Base-by-base conservation (phyloP, 1,140 invertebrate genomes). In the Drosophila suzukii region DNA sequence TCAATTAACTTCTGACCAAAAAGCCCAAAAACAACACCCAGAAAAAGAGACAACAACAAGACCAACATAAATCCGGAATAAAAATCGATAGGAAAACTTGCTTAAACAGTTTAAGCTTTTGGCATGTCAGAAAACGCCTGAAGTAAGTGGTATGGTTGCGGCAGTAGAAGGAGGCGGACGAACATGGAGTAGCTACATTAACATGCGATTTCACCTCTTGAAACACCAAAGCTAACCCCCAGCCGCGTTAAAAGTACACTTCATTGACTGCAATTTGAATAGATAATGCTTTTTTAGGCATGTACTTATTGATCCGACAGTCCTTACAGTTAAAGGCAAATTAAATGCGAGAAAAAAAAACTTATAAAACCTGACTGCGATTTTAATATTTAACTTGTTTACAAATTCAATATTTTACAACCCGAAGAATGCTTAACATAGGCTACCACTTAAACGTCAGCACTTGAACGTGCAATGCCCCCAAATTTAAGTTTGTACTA, bases 21-120 rank as follows among this genome's bases (percentile, higher is more conserved):
- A 67, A 60, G 39, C 65, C 51, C 20, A 20, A 75, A 46, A 43
- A 55, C 53, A 36, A 47, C 56, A 44, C 49, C 32, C 46, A 27
- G 11, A 44, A 43, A 13, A 60, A 60, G 53, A 59, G 36, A n/a
- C n/a, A 30, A 20, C 39, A 49, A 24, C 12, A 32, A 56, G 34
- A 60, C 12, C 49, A 62, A 46, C 24, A 72, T 13, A 24, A 57
- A 17, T 38, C 11, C 41, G 13, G 27, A 62, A 38, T 55, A 44
- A 75, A 79, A 54, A 47, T n/a, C 43, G 32, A 41, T 60, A 27
- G 59, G 43, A 67, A 76, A 70, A 81, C 55, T 71, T 73, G 75
- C 46, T 55, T 50, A 81, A 82, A 78, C 67, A 68, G 79, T 72
- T 81, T 80, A 78, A 81, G 81, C 77, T 81, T 61, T 81, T 76